These are phyloP conservation scores for Helobdella robusta DNA, from an alignment of 2,888 invertebrate genomes.

Conservation along the genomic window DNA sequence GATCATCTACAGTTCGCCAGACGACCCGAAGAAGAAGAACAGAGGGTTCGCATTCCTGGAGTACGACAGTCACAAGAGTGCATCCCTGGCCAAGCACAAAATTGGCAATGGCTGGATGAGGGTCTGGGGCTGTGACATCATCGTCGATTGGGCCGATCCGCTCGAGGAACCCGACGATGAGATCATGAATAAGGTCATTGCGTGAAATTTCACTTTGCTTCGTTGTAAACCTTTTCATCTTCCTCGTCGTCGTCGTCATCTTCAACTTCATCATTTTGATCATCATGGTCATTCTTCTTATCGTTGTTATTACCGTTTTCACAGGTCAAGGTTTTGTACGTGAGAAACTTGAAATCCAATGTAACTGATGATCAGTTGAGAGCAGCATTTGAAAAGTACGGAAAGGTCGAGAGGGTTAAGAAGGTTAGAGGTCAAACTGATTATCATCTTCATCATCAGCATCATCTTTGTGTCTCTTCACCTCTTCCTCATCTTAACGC, in stretches of 20 bases:
- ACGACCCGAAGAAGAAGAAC: slow-evolving; percentile 93
- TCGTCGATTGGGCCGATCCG: slow-evolving; percentile 99
- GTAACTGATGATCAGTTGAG: slow-evolving; percentile 91
- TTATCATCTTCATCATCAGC: too few species aligned
- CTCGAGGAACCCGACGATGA: slow-evolving; percentile 98
- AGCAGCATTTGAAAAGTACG: slow-evolving; percentile 83
- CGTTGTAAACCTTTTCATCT: not conserved
- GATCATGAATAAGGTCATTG: slow-evolving; percentile 79
- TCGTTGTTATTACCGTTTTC: not conserved
- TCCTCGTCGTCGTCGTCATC: not conserved
- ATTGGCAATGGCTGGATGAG: slow-evolving; percentile 84
- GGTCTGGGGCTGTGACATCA: slow-evolving; percentile 98
- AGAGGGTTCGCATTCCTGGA: slow-evolving; percentile 99
- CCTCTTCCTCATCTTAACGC: too few species aligned
- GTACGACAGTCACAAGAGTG: slow-evolving; percentile 98
- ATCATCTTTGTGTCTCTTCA: too few species aligned
- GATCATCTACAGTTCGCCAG: slow-evolving; percentile 97
- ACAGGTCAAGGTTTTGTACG: slow-evolving; percentile 95
- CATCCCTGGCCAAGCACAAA: slow-evolving; percentile 90
- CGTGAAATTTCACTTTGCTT: not conserved
- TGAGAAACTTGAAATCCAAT: slow-evolving; percentile 90
- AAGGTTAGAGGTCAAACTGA: too few species aligned
- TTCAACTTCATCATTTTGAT: not conserved
- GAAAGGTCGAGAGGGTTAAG: slow-evolving; percentile 93
- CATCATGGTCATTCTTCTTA: not conserved